Conservation (phyloP, 2,113 vertebrate species). For the Ploceus nigricollis region DNA sequence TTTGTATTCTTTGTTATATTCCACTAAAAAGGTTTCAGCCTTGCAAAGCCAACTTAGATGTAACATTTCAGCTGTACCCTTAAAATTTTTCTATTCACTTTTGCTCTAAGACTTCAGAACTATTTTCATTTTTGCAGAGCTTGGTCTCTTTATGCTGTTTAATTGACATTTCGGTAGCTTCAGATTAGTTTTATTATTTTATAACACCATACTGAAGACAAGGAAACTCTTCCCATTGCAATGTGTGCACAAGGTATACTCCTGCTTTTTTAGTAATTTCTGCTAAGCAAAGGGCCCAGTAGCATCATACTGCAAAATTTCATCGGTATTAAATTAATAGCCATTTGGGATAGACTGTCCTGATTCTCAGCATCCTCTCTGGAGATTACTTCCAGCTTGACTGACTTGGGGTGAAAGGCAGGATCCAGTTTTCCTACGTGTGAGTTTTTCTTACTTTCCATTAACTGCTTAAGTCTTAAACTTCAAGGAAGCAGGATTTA, state of each 20-base stretch:
- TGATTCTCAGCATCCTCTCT: not conserved
- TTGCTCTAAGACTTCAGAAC: not conserved
- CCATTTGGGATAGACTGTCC: not conserved
- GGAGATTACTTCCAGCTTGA: not conserved
- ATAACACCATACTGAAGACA: not conserved
- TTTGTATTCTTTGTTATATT: not conserved
- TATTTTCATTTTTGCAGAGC: not conserved
- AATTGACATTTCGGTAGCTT: not conserved
- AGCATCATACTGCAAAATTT: not conserved
- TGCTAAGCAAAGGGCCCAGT: not conserved
- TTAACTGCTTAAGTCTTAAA: not conserved
- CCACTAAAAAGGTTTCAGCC: not conserved
- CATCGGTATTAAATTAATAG: not conserved
- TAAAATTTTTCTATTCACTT: not conserved
- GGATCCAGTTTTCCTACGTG: not conserved
- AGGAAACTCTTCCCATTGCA: not conserved
- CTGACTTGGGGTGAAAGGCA: not conserved
- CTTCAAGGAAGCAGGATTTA: not conserved
- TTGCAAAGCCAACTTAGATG: not conserved
- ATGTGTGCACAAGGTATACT: not conserved
- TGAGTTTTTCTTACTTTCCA: not conserved
- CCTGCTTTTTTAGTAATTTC: not conserved
- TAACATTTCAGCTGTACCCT: not conserved
- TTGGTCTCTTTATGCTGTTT: not conserved
- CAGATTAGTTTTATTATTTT: not conserved